These are phyloP conservation scores for Vulpes ferrilata DNA, from an alignment of 2,113 vertebrate genomes.

Conservation along the genomic window DNA sequence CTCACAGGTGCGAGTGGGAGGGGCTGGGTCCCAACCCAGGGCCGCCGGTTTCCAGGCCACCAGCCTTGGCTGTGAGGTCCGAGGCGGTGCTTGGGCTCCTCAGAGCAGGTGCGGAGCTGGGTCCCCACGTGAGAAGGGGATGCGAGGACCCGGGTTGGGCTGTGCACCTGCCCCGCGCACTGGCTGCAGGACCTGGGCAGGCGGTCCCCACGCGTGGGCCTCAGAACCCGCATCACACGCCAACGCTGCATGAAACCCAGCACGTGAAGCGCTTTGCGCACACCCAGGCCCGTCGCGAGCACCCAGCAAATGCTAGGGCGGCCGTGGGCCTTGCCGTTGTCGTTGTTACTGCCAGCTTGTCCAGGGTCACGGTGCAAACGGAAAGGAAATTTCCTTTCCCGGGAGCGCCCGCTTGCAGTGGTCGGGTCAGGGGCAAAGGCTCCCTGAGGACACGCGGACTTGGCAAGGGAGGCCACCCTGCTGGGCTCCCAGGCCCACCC, in stretches of 20 bases:
- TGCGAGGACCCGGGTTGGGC: neutral
- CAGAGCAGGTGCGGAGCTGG: neutral
- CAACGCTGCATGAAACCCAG: neutral
- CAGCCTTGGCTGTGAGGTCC: accelerated
- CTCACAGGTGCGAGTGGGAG: neutral
- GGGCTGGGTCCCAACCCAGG: neutral
- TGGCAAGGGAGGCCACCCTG: accelerated
- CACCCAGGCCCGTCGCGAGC: accelerated
- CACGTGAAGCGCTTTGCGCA: accelerated
- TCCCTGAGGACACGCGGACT: accelerated
- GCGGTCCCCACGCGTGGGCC: accelerated
- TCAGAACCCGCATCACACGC: neutral
- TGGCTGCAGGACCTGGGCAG: neutral
- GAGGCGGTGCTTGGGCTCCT: neutral
- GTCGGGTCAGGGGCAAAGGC: neutral
- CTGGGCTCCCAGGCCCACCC: neutral
- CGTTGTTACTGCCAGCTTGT: too few relatives aligned
- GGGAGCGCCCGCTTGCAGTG: accelerated
- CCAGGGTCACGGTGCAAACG: accelerated
- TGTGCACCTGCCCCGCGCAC: accelerated
- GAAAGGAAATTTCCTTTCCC: neutral
- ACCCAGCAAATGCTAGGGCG: neutral
- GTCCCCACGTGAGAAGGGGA: neutral
- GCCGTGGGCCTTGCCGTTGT: accelerated
- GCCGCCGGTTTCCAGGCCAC: too few relatives aligned